Evolutionary conservation across 2,888 invertebrate species (phyloP), one percentile per base, ranked within the genome.

Genomic region (Rotaria magnacalcarata): DNA sequence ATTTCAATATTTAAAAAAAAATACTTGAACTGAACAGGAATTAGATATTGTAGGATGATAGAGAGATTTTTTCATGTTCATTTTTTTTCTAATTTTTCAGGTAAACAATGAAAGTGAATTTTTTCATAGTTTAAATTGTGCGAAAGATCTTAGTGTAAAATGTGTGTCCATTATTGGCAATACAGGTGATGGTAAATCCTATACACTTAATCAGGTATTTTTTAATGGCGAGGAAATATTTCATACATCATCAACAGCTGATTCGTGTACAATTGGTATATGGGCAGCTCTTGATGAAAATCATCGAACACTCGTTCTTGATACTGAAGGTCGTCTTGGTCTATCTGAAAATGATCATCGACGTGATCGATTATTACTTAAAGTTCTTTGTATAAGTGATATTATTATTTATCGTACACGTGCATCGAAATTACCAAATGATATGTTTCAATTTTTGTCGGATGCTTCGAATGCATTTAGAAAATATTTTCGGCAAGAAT

Each of bases 161-260:
- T 95, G 95, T 27, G 93, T 95, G 0, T 94, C 95, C 21, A 94
- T 95, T 89, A 94, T 95, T 91, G 95, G 95, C 5, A 95, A 95
- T 89, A 94, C 94, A 0, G 95, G 95, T 0, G 95, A 95, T 91
- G 95, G 95, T 2, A 95, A 95, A 91, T 95, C 95, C 6, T 93
- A 94, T 89, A 94, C 94, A 0, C 91, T 95, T 89, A 95, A 95
- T 90, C 93, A 94, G 88, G 92, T 93, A 89, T 94, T 94, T 89
- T 94, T 94, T 89, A 90, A 93, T 88, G 94, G 94, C 1, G 91
- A 92, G 87, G 93, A 87, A 89, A 91, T 93, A 0, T 94, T 94
- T 89, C 91, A 92, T 87, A 94, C 94, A 0, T 94, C 94, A 6
- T 92, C 93, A 41, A 93, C 93, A 87, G 94, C 94, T 88, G 92